Evolutionary conservation across 2,888 invertebrate species (phyloP), one percentile per base, ranked within the genome.

Genomic region (Erebia aethiops): DNA sequence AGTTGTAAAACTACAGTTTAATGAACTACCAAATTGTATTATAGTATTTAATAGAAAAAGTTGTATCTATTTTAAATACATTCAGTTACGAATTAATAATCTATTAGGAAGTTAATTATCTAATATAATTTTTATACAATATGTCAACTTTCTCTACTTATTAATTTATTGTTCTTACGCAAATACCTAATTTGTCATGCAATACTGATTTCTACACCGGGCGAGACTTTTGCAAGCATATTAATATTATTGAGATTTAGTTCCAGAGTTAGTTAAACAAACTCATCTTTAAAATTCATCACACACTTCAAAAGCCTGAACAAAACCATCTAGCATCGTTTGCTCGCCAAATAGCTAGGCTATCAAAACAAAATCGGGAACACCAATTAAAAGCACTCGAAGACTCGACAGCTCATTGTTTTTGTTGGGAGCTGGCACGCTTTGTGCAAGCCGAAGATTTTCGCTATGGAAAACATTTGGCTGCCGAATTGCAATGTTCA

Each of bases 361-460:
- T 66, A 71, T 69, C 75, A 67, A 75, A 76, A 75, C 75, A 77
- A 73, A 63, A 77, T 76, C 67, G 71, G 66, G 77, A 80, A 78
- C 78, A 77, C 78, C 88, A 90, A 90, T 91, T 88, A 89, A 88
- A 85, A 80, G 82, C 84, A 83, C 82, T 84, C 82, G 81, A 78
- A 82, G 86, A 85, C 35, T 85, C 79, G 83, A 83, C 77, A 78
- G 80, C 80, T 81, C 77, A 80, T 84, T 79, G 84, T 91, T 91
- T 91, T 90, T 90, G 87, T 79, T 73, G 76, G 78, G 73, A 78
- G 77, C 77, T 74, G 80, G 80, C 81, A 78, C 81, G 83, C 90
- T 91, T 90, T 90, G 89, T 86, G 80, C 75, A 76, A 78, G 83
- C 89, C 88, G 90, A 86, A 85, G 80, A 81, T 84, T 84, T 85